Evolutionary conservation across 2,888 invertebrate genomes (phyloP).

Genomic region (Chalcis sispes): DNA sequence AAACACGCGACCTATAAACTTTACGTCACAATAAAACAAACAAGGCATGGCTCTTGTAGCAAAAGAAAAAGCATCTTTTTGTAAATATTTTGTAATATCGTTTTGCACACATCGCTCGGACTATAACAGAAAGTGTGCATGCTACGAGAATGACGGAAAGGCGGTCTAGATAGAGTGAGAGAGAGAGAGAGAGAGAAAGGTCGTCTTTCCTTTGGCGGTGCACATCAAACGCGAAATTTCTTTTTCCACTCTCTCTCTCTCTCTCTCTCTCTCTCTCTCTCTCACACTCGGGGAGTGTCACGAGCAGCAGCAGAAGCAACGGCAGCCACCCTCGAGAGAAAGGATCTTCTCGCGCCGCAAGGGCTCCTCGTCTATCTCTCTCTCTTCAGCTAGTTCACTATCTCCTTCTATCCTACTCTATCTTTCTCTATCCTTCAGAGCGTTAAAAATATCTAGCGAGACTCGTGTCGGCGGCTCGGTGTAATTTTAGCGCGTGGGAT

Average conservation of each 20-base stretch:
- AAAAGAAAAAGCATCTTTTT: too few species aligned
- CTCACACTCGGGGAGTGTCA: conserved; percentile 66
- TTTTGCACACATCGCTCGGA: too few species aligned
- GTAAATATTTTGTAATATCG: too few species aligned
- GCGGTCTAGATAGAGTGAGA: conserved; percentile 31
- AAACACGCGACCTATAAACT: too few species aligned
- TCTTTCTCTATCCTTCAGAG: conserved; percentile 8
- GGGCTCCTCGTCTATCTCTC: too few species aligned
- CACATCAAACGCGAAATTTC: conserved; percentile 74
- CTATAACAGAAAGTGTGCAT: too few species aligned
- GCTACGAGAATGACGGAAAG: background rate
- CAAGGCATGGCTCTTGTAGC: too few species aligned
- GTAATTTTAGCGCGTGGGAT: conserved; percentile 55
- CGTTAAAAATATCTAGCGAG: conserved; percentile 49
- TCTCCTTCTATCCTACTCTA: conserved; percentile 4
- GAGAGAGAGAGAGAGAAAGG: background rate
- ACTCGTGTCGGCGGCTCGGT: conserved; percentile 37
- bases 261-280: conserved; percentile 36
- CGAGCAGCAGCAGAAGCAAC: conserved; percentile 64
- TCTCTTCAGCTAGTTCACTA: too few species aligned
- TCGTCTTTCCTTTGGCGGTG: conserved; percentile 70
- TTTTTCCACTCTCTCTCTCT: conserved; percentile 61
- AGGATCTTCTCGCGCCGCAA: conserved; percentile 56
- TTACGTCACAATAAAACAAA: too few species aligned
- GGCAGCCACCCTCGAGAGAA: conserved; percentile 58